A percentile compares a stretch with the other conserved stretches of the same genome.
Conservation (phyloP, 2,113 vertebrate species). For the Gymnarchus niloticus region DNA sequence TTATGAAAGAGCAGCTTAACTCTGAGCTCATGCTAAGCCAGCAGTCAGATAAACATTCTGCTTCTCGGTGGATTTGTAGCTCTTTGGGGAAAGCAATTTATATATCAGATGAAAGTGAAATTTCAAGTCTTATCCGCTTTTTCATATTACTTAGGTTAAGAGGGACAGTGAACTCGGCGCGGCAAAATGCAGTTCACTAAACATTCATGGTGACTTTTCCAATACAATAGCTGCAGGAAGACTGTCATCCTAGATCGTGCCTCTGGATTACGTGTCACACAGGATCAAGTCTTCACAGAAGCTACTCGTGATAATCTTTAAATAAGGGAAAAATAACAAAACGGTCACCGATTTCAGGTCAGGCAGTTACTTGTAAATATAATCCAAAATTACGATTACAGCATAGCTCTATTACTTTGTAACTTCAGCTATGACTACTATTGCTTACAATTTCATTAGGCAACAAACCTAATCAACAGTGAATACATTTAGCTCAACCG, state of each 20-base stretch:
- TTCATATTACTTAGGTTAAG: background rate
- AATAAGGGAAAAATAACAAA: background rate
- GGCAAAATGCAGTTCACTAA: background rate
- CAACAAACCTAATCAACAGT: background rate
- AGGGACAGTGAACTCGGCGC: background rate
- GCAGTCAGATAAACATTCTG: background rate
- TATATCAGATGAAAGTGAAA: too few species aligned
- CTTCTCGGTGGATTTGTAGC: background rate
- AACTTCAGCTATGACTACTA: background rate
- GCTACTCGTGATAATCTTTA: background rate
- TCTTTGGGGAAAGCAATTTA: too few species aligned
- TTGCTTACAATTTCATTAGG: background rate
- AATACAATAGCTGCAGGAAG: background rate
- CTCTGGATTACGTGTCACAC: background rate
- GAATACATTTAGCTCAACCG: background rate
- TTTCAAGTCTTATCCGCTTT: background rate
- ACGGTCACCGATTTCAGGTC: background rate
- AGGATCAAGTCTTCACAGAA: background rate
- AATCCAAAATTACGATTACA: too few species aligned
- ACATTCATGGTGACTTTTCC: background rate
- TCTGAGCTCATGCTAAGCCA: slow-evolving; percentile 1
- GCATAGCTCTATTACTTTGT: background rate
- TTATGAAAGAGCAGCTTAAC: slow-evolving; percentile 19
- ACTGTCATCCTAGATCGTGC: background rate
- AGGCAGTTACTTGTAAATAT: too few species aligned